Conservation (phyloP, 1,140 invertebrate genomes). For the Brachionus koreanus region DNA sequence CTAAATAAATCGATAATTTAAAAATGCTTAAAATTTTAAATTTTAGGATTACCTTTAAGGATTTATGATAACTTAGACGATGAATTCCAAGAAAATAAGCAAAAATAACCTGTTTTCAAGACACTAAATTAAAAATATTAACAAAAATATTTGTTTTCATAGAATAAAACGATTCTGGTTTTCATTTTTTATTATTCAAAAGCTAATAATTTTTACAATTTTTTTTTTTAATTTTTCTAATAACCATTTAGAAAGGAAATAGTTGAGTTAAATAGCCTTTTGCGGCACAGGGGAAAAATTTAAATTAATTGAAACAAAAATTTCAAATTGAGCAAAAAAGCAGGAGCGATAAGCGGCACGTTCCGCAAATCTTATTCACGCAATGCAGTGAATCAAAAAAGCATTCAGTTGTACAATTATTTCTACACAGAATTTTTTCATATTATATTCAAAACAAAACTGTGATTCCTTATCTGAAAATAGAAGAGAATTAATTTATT, state of each 20-base stretch:
- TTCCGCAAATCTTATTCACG: neutral
- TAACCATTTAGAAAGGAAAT: neutral
- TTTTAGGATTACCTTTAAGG: neutral
- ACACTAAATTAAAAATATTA: neutral
- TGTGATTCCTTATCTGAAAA: neutral
- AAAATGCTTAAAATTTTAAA: neutral
- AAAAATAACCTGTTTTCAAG: neutral
- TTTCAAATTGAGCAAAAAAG: neutral
- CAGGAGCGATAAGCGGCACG: neutral
- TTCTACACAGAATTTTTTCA: neutral
- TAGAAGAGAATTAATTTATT: neutral
- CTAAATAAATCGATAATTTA: neutral
- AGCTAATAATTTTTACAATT: neutral
- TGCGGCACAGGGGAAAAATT: neutral
- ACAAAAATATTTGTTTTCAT: neutral
- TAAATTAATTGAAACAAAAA: neutral
- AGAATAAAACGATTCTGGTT: neutral
- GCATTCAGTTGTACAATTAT: neutral
- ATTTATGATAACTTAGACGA: neutral
- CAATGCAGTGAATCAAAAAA: neutral
- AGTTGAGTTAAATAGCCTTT: neutral
- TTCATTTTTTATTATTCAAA: neutral
- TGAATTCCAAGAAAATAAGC: neutral
- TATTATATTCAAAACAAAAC: neutral
- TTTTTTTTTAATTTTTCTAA: neutral